Conservation (phyloP, 2,113 vertebrate genomes). For the Ciconia maguari region DNA sequence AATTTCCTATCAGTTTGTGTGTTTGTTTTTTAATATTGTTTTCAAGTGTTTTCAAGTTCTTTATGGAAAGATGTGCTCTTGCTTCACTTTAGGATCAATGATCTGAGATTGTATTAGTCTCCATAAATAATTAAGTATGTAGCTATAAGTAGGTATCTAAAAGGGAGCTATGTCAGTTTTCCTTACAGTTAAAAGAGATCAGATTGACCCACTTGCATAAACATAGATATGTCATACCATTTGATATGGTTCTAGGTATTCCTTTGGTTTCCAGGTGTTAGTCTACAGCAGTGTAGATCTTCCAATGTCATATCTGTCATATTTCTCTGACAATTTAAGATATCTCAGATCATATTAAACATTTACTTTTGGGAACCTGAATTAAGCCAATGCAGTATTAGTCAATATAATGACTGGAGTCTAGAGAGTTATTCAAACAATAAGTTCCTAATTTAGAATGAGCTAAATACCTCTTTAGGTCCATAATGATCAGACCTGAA, state of each 20-base stretch:
- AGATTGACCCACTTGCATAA: neutral
- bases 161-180: neutral
- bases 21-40: neutral
- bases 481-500: neutral
- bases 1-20: neutral
- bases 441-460: neutral
- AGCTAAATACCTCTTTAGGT: neutral
- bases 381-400: neutral
- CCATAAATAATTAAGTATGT: neutral
- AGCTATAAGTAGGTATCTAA: neutral
- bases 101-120: fast-evolving
- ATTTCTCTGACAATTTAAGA: neutral
- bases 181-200: neutral
- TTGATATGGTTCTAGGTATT: neutral
- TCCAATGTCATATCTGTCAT: neutral
- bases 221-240: neutral
- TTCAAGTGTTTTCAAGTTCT: neutral
- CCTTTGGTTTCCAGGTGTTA: neutral
- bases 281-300: neutral
- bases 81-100: neutral
- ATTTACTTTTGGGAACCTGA: neutral
- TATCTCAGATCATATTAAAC: neutral
- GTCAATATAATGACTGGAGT: neutral
- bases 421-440: neutral
- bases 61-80: neutral